phyloP scores from a whole-genome alignment of 2,113 vertebrate genomes.

The Pomatostomus ruficeps region DNA sequence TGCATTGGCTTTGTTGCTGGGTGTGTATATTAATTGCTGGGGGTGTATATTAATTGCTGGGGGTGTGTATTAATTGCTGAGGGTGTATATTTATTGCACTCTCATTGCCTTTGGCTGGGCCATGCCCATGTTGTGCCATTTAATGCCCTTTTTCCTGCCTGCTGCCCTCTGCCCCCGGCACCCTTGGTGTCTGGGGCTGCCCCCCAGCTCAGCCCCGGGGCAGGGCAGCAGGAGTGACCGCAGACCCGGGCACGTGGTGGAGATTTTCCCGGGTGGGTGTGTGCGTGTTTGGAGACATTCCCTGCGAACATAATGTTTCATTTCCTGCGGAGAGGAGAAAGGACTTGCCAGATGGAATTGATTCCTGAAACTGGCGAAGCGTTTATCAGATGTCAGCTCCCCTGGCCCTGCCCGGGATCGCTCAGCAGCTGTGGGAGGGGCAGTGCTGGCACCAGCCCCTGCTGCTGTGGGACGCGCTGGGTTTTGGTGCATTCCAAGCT shows the following conservation, averaged over 20 bases:
- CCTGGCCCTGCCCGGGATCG: background rate
- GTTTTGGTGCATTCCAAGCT: background rate
- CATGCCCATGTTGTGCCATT: background rate
- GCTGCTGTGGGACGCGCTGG: fast-evolving
- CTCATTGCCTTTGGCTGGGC: background rate
- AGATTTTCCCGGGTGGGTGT: fast-evolving
- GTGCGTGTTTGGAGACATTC: fast-evolving
- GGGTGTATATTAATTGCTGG: background rate
- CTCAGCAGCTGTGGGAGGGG: fast-evolving
- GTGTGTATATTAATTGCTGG: no score
- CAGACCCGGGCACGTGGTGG: fast-evolving
- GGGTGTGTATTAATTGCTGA: background rate
- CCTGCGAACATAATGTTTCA: background rate
- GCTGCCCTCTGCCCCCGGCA: fast-evolving
- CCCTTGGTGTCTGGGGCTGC: fast-evolving
- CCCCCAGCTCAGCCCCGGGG: background rate
- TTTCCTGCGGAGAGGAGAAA: background rate
- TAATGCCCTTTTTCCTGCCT: background rate
- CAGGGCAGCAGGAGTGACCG: background rate
- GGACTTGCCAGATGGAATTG: background rate
- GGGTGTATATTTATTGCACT: background rate
- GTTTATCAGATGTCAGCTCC: background rate
- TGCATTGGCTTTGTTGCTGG: background rate
- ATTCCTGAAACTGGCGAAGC: background rate
- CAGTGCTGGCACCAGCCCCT: background rate